phyloP scores from a whole-genome alignment of 2,113 vertebrate genomes.

The Camelus bactrianus region DNA sequence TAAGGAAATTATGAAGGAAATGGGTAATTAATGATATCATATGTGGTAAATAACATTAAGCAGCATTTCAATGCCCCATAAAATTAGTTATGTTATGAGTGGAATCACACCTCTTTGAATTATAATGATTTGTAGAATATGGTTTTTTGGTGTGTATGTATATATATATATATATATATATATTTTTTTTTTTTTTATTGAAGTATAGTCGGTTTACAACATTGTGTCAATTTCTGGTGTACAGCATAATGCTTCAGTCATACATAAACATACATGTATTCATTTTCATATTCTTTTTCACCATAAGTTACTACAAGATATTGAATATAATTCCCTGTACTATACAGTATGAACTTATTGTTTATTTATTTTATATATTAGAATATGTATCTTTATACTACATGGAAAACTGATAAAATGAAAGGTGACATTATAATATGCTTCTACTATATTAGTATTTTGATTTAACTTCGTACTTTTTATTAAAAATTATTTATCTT shows the following conservation, averaged over 20 bases:
- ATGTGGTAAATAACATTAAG: conserved; percentile 49
- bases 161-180: too few relatives aligned
- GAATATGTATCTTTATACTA: background rate
- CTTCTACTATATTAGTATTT: conserved; percentile 44
- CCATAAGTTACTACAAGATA: too few relatives aligned
- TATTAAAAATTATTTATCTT: conserved; percentile 66
- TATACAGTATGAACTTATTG: too few relatives aligned
- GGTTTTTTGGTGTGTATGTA: too few relatives aligned
- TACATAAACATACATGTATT: too few relatives aligned
- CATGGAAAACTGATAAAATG: conserved; percentile 24
- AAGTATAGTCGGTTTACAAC: too few relatives aligned
- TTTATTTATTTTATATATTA: background rate
- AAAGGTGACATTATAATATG: conserved; percentile 25
- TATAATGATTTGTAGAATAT: conserved; percentile 42
- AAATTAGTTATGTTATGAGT: conserved; percentile 48
- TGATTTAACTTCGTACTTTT: conserved; percentile 48
- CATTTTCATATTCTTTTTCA: too few relatives aligned
- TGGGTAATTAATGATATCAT: background rate
- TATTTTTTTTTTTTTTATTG: too few relatives aligned
- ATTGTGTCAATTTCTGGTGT: too few relatives aligned
- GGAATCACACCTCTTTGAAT: conserved; percentile 35
- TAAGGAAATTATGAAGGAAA: conserved; percentile 42
- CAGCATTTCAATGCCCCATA: conserved; percentile 29
- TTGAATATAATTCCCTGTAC: too few relatives aligned
- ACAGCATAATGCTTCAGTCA: too few relatives aligned